phyloP scores from a whole-genome alignment of 53 echinoderm and acorn worm genomes.

The Zoroaster sp. region DNA sequence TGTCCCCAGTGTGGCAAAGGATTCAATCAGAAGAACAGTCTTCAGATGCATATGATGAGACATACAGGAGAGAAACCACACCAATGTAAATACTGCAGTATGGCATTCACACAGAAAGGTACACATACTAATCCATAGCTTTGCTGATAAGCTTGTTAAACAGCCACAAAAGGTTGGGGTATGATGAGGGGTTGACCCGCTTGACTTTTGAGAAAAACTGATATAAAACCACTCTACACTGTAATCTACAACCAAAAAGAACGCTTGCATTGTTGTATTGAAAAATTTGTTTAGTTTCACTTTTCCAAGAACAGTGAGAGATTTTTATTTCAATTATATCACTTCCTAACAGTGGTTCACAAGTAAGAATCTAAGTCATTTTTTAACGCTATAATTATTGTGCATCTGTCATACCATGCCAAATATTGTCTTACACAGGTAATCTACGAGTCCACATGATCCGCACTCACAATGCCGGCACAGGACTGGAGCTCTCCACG shows the following conservation, averaged over 20 bases:
- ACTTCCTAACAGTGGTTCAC: too few species aligned
- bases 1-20: slow-evolving; percentile 90
- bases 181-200: background rate
- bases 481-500: background rate
- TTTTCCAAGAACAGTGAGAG: too few species aligned
- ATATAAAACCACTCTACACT: too few species aligned
- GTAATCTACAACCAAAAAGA: too few species aligned
- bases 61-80: slow-evolving; percentile 92
- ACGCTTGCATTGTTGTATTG: too few species aligned
- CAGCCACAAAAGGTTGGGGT: background rate
- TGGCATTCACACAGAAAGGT: slow-evolving; percentile 94
- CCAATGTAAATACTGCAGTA: slow-evolving; percentile 77
- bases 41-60: slow-evolving; percentile 90
- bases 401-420: too few species aligned
- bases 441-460: slow-evolving; percentile 83
- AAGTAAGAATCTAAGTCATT: too few species aligned
- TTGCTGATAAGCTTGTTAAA: too few species aligned
- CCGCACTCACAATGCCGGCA: slow-evolving; percentile 61
- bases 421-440: slow-evolving; percentile 62
- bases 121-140: too few species aligned
- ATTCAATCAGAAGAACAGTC: slow-evolving; percentile 98
- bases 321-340: too few species aligned
- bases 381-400: too few species aligned
- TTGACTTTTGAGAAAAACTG: background rate
- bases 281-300: too few species aligned